Base-by-base conservation (phyloP, 2,888 invertebrate genomes). In the Lamellibrachia satsuma region DNA sequence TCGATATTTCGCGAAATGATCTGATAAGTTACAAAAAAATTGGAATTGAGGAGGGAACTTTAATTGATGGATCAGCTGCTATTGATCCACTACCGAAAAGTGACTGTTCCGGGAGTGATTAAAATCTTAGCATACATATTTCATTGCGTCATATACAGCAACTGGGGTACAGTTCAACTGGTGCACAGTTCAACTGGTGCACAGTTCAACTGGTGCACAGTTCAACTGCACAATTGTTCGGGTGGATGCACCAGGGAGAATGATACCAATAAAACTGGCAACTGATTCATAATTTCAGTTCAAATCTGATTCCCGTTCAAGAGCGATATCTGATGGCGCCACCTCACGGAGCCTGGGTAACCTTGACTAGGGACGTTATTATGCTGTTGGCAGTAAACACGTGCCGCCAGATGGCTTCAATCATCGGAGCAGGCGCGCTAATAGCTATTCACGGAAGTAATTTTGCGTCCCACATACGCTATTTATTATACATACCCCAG, bases 401-500 rank as follows among this genome's bases (percentile, higher is more conserved):
- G 75, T 75, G 75, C 75, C 75, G 6, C 75, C 75, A 75, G 75
- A 75, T 75, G 75, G 75, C 11, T 75, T 75, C n/a, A 15, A 75
- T 75, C 75, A 75, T 75, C 75, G 75, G 22, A 11, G 6, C 75
- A n/a, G 75, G 15, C 15, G 75, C 75, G 75, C 75, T 75, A 75
- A 75, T 75, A 75, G 75, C 75, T 75, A 75, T 15, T 75, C 75
- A 55, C 75, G 75, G n/a, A 75, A n/a, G 75, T 75, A 15, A 75
- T 75, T 75, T 75, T n/a, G 22, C 75, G 75, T 75, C 22, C 75
- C 22, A 75, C 75, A 75, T 75, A 75, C 22, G 75, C 75, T 75
- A 75, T 75, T 75, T 75, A 75, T 75, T 75, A 75, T 75, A 22
- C 75, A 75, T 75, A 75, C 75, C 75, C 75, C 75, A 75, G n/a